These are phyloP conservation scores for Dicyrtomina minuta DNA, from an alignment of 2,888 invertebrate genomes.

Conservation along the genomic window DNA sequence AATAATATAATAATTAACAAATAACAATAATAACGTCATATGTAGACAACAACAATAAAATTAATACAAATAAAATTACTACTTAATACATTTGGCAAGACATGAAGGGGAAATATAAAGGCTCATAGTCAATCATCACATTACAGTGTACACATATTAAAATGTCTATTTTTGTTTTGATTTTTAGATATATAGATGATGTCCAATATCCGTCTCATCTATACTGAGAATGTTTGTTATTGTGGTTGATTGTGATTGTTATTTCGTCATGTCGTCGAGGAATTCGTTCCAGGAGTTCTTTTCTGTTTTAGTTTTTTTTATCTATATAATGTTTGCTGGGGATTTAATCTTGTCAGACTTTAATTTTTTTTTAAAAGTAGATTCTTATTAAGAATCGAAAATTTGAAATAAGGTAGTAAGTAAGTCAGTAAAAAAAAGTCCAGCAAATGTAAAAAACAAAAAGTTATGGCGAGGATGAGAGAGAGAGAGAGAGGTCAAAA, in stretches of 20 bases:
- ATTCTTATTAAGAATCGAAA: neutral
- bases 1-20: conserved; percentile 9
- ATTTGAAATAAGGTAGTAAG: neutral
- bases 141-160: conserved; percentile 21
- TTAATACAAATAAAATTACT: conserved; percentile 23
- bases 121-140: conserved; percentile 17
- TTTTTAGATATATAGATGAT: neutral
- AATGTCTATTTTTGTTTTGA: too few relatives aligned
- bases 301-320: too few relatives aligned
- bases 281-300: conserved; percentile 11
- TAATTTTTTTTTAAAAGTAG: neutral
- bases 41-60: conserved; percentile 20
- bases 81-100: conserved; percentile 45
- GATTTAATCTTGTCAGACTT: conserved; percentile 15
- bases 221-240: neutral
- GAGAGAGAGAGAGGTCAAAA: too few relatives aligned
- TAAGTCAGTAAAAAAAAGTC: neutral
- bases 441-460: neutral
- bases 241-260: neutral
- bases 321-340: neutral
- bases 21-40: conserved; percentile 28
- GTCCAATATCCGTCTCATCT: neutral
- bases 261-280: conserved; percentile 25
- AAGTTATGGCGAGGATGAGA: neutral
- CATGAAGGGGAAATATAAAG: conserved; percentile 24